phyloP scores from a whole-genome alignment of 2,888 invertebrate genomes.

The Scaeva pyrastri region DNA sequence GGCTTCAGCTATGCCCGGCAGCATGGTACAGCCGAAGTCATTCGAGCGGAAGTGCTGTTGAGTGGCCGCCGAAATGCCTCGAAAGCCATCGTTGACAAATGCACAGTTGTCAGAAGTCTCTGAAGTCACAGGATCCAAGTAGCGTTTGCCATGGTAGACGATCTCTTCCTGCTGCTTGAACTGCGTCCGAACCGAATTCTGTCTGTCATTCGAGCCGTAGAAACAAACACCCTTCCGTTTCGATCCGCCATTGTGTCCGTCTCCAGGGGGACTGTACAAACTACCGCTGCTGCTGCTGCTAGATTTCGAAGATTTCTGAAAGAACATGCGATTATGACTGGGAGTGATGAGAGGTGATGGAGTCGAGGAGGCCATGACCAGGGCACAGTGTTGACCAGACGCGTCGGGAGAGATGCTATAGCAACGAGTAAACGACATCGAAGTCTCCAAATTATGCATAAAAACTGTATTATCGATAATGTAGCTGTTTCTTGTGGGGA shows the following conservation, averaged over 20 bases:
- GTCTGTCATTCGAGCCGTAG: slow-evolving; percentile 46
- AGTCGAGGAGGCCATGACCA: neutral
- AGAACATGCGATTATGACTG: slow-evolving; percentile 46
- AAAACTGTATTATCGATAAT: slow-evolving; percentile 72
- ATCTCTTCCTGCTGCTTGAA: slow-evolving; percentile 66
- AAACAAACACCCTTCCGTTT: slow-evolving; percentile 57
- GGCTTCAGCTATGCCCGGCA: slow-evolving; percentile 77
- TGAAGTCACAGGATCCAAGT: slow-evolving; percentile 79
- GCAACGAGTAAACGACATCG: slow-evolving; percentile 53
- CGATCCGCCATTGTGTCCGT: slow-evolving; percentile 52
- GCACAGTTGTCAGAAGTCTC: slow-evolving; percentile 78
- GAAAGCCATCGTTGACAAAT: slow-evolving; percentile 78
- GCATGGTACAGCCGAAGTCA: slow-evolving; percentile 69
- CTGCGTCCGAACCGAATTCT: slow-evolving; percentile 63
- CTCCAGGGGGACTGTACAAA: slow-evolving; percentile 46
- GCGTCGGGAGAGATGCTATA: slow-evolving; percentile 22
- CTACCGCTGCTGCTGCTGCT: slow-evolving; percentile 47
- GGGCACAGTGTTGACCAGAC: slow-evolving; percentile 15
- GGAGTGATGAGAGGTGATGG: slow-evolving; percentile 20
- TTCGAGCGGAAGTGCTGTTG: slow-evolving; percentile 61
- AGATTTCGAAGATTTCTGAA: slow-evolving; percentile 31
- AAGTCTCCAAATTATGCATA: slow-evolving; percentile 71
- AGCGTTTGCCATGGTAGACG: slow-evolving; percentile 81
- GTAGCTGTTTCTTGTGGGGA: slow-evolving; percentile 51
- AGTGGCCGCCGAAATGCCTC: slow-evolving; percentile 47